These are phyloP conservation scores for Drosophila quinaria DNA, from an alignment of 2,888 invertebrate genomes.

Conservation along the genomic window DNA sequence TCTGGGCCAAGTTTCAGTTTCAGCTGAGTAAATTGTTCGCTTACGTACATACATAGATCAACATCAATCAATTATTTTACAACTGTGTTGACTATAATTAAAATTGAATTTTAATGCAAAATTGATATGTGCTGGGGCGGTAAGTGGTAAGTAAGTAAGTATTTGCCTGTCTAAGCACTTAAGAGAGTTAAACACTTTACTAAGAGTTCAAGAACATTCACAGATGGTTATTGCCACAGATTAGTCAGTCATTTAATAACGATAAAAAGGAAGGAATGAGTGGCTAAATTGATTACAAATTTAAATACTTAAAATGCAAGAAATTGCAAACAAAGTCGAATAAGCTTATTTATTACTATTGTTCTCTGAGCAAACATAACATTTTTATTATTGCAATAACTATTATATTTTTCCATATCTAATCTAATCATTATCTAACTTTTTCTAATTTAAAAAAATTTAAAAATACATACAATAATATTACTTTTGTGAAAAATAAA, in stretches of 20 bases:
- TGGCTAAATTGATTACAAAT: slow-evolving; percentile 6
- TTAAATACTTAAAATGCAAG: slow-evolving; percentile 4
- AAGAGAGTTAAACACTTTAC: slow-evolving; percentile 53
- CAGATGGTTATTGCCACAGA: slow-evolving; percentile 69
- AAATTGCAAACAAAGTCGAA: slow-evolving; percentile 8
- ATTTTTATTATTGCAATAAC: neutral
- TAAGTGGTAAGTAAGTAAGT: slow-evolving; percentile 23
- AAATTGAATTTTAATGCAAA: slow-evolving; percentile 53
- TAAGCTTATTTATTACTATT: neutral
- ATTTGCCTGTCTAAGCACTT: slow-evolving; percentile 49
- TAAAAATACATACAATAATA: neutral
- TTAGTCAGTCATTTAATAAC: slow-evolving; percentile 34
- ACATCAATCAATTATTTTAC: slow-evolving; percentile 44
- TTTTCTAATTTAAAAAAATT: neutral
- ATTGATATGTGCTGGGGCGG: slow-evolving; percentile 22
- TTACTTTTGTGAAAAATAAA: neutral
- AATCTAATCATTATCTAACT: neutral
- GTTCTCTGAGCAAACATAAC: neutral
- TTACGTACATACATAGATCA: slow-evolving; percentile 27
- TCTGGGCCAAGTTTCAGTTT: slow-evolving; percentile 4
- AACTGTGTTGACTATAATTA: slow-evolving; percentile 55
- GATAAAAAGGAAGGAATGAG: slow-evolving; percentile 16
- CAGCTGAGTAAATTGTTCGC: slow-evolving; percentile 7
- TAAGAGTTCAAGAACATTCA: slow-evolving; percentile 64
- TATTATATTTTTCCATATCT: neutral